These are phyloP conservation scores for Nothobranchius kuhntae DNA, from an alignment of 2,113 vertebrate genomes.

Conservation along the genomic window DNA sequence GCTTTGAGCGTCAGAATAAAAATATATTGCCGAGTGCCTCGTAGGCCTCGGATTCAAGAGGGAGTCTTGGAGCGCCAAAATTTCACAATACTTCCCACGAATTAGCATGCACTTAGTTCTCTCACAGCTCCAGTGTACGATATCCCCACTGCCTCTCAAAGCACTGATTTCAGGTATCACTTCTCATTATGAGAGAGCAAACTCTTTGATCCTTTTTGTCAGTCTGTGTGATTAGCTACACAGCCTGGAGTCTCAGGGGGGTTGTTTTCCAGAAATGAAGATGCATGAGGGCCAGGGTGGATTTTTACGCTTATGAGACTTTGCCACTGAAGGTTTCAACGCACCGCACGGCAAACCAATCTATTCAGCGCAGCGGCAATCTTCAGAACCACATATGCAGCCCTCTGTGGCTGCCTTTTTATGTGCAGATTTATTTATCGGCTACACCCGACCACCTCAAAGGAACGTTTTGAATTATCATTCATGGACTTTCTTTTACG, in stretches of 20 bases:
- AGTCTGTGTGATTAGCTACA: constrained; percentile 53
- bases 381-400: constrained; percentile 55
- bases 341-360: constrained; percentile 42
- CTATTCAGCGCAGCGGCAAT: constrained; percentile 47
- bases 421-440: constrained; percentile 39
- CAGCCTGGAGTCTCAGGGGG: constrained; percentile 29
- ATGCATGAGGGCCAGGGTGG: constrained; percentile 35
- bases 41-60: constrained; percentile 44
- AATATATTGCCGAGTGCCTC: constrained; percentile 49
- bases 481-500: constrained; percentile 42
- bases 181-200: constrained; percentile 55
- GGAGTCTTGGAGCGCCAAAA: constrained; percentile 35
- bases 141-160: constrained; percentile 59
- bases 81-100: constrained; percentile 59
- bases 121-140: constrained; percentile 45
- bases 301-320: constrained; percentile 50
- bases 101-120: constrained; percentile 67
- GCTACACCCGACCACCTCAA: constrained; percentile 33
- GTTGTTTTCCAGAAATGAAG: constrained; percentile 53
- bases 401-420: constrained; percentile 28
- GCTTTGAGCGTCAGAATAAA: constrained; percentile 59
- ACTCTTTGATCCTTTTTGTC: constrained; percentile 67
- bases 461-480: constrained; percentile 43
- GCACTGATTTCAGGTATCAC: constrained; percentile 62
- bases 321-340: constrained; percentile 30